These are phyloP conservation scores for Trichogramma evanescens DNA, from an alignment of 2,888 invertebrate genomes.

Conservation along the genomic window DNA sequence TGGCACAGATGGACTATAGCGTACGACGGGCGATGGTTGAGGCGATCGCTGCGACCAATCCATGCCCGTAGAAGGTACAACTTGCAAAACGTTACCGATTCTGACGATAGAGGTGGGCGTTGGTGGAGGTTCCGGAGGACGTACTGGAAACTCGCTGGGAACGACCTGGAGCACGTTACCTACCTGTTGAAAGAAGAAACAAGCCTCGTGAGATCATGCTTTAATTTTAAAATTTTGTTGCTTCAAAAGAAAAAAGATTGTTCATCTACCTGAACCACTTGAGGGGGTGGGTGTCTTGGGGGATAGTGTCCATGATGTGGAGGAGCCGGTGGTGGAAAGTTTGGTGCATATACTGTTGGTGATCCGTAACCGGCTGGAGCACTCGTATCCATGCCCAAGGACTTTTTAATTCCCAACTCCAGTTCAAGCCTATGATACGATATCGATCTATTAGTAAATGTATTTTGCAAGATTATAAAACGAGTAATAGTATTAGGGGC, in stretches of 20 bases:
- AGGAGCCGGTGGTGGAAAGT: background rate
- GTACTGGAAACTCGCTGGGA: constrained; percentile 21
- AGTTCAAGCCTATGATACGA: constrained; percentile 47
- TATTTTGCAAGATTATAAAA: background rate
- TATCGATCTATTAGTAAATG: background rate
- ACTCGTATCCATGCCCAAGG: too few relatives aligned
- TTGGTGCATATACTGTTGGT: constrained; percentile 22
- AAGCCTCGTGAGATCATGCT: too few relatives aligned
- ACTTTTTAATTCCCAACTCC: constrained; percentile 53
- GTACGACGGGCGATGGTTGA: background rate
- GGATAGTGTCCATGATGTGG: background rate
- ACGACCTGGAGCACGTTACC: constrained; percentile 45
- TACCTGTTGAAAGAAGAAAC: constrained; percentile 32
- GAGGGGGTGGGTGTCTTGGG: constrained; percentile 5
- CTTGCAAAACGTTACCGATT: constrained; percentile 44
- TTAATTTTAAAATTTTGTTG: too few relatives aligned
- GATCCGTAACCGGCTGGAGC: constrained; percentile 21
- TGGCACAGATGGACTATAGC: constrained; percentile 2
- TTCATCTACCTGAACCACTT: too few relatives aligned
- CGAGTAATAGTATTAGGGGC: background rate
- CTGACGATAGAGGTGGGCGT: constrained; percentile 27
- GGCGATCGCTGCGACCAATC: background rate
- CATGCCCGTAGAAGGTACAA: constrained; percentile 36
- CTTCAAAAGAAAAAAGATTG: too few relatives aligned
- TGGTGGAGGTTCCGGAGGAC: constrained; percentile 21